phyloP scores from a whole-genome alignment of 2,113 vertebrate species.

The Hippocampus zosterae region DNA sequence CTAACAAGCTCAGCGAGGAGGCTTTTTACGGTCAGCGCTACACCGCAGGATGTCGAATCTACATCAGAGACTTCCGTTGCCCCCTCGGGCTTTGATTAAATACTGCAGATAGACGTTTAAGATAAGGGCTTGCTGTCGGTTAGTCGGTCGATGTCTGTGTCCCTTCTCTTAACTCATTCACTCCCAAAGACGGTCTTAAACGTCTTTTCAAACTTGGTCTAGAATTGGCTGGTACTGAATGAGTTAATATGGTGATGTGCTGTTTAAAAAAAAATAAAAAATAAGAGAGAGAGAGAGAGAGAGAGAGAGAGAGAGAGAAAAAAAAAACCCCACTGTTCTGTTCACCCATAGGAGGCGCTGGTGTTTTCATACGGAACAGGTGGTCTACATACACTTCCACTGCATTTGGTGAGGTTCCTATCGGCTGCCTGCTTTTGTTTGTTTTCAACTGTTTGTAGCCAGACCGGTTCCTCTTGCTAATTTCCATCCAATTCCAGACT shows the following conservation, averaged over 20 bases:
- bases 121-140: neutral
- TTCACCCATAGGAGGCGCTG: conserved; percentile 79
- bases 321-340: conserved; percentile 72
- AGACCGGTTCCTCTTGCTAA: conserved; percentile 29
- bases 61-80: too few relatives aligned
- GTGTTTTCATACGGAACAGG: conserved; percentile 77
- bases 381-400: conserved; percentile 74
- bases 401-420: conserved; percentile 76
- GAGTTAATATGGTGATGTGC: conserved; percentile 40
- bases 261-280: conserved; percentile 30
- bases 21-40: neutral
- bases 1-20: neutral
- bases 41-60: neutral
- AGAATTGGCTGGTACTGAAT: too few relatives aligned
- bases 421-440: conserved; percentile 64
- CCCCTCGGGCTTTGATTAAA: too few relatives aligned
- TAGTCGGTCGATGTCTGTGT: conserved; percentile 43
- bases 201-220: too few relatives aligned
- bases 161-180: neutral
- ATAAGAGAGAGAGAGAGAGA: neutral
- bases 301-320: neutral
- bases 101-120: neutral
- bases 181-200: too few relatives aligned
- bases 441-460: conserved; percentile 41
- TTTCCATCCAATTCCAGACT: conserved; percentile 31